Evolutionary conservation across 2,888 invertebrate genomes (phyloP), one percentile per base, ranked within the genome.

Genomic region (Dicranocentrus wangi): DNA sequence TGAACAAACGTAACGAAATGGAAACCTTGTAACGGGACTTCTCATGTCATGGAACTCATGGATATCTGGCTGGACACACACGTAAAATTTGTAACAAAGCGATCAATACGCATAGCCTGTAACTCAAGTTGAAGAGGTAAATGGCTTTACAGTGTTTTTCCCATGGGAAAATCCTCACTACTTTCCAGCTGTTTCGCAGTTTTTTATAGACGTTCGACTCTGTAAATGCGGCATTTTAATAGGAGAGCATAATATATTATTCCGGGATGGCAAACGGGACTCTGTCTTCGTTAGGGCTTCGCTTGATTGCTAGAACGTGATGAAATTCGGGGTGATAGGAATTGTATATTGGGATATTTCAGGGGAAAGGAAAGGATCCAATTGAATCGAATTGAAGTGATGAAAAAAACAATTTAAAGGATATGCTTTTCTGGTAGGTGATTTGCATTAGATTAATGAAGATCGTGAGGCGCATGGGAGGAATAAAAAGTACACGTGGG

Each of bases 401-500:
- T 63, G 72, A 72, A 72, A 61, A 25, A 23, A 55, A 21, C 21
- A 47, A 32, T n/a, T 51, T 61, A 39, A 19, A 63, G 63, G 51
- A 21, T 47, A 47, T 58, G 63, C 32, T 32, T 76, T 47, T 19
- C 23, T 23, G 60, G 63, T 72, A 72, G 79, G 58, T 60, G 72
- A 79, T 69, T 77, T 77, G 69, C 60, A 68, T 69, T 69, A 77
- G 69, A 77, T 79, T 79, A 79, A 79, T 79, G 39, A 65, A n/a
- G 78, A 63, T 78, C 78, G 78, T 43, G 66, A 70, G 61, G 32
- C 27, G 21, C 79, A 63, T 66, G 71, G 55, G 79, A 68, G 25
- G 79, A 72, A 66, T 72, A 60, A 32, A 39, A 70, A 51, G 3
- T 55, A 21, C 55, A 47, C 47, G 47, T 47, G 47, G 15, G n/a